phyloP scores from a whole-genome alignment of 2,797 vertebrate genomes.

The Luscinia megarhynchos region DNA sequence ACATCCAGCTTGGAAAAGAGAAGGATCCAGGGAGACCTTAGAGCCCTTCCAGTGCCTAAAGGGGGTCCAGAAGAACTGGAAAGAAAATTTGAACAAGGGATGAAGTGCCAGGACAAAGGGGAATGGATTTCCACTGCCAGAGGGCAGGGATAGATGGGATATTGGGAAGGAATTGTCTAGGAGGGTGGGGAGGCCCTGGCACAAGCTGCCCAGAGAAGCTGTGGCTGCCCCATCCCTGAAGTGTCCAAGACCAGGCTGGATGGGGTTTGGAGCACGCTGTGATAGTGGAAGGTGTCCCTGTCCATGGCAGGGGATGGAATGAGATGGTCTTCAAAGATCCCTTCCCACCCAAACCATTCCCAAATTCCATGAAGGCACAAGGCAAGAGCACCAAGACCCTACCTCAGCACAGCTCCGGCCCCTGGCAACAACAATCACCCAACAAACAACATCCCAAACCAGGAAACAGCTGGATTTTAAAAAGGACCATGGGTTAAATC shows the following conservation, averaged over 20 bases:
- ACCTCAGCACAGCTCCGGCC: background rate
- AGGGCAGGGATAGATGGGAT: background rate
- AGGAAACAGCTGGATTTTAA: background rate
- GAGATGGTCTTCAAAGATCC: background rate
- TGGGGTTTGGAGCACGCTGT: background rate
- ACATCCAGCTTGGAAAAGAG: background rate
- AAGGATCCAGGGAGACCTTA: fast-evolving
- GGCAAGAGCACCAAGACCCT: background rate
- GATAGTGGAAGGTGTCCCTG: background rate
- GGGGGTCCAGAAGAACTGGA: background rate
- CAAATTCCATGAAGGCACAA: background rate
- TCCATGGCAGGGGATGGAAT: background rate
- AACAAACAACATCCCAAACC: background rate
- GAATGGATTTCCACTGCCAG: background rate
- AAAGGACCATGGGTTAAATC: background rate
- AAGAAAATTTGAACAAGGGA: background rate
- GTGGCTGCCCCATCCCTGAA: background rate
- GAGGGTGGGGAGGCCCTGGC: fast-evolving
- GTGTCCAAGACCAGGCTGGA: background rate
- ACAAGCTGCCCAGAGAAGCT: background rate
- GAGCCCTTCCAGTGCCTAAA: background rate
- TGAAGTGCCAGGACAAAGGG: fast-evolving
- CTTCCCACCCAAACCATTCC: background rate
- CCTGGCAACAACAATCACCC: background rate
- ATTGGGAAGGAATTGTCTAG: background rate